These are phyloP conservation scores for Amyelois transitella DNA, from an alignment of 1,140 invertebrate genomes.

Conservation along the genomic window DNA sequence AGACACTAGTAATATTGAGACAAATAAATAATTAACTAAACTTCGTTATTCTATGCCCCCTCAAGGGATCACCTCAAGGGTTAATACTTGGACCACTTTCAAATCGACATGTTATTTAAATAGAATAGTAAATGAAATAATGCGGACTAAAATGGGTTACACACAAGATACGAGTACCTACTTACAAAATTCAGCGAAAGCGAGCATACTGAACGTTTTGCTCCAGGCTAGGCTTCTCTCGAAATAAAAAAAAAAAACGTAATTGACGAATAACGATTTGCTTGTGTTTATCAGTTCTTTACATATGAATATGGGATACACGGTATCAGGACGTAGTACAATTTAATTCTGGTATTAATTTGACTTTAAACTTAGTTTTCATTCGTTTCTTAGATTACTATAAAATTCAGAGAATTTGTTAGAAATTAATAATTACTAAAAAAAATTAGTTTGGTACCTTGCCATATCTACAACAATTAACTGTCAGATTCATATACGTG, in stretches of 20 bases:
- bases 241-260: not conserved
- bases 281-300: not conserved
- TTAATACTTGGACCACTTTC: not conserved
- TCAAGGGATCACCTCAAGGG: not conserved
- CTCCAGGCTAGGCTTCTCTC: not conserved
- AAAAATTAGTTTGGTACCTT: too few species aligned
- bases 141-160: not conserved
- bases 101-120: not conserved
- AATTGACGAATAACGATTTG: not conserved
- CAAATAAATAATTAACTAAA: too few species aligned
- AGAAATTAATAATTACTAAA: too few species aligned
- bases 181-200: not conserved
- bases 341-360: too few species aligned
- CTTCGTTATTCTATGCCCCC: not conserved
- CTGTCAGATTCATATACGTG: too few species aligned
- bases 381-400: too few species aligned
- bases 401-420: too few species aligned
- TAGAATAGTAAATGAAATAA: not conserved
- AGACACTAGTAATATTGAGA: too few species aligned
- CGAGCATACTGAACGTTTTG: not conserved
- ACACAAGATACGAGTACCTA: not conserved
- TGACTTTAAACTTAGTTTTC: too few species aligned
- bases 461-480: too few species aligned
- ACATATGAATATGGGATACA: not conserved
- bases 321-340: too few species aligned